These are phyloP conservation scores for Blastomussa wellsi DNA, from an alignment of 92 coral and sea anemone species.

Conservation along the genomic window DNA sequence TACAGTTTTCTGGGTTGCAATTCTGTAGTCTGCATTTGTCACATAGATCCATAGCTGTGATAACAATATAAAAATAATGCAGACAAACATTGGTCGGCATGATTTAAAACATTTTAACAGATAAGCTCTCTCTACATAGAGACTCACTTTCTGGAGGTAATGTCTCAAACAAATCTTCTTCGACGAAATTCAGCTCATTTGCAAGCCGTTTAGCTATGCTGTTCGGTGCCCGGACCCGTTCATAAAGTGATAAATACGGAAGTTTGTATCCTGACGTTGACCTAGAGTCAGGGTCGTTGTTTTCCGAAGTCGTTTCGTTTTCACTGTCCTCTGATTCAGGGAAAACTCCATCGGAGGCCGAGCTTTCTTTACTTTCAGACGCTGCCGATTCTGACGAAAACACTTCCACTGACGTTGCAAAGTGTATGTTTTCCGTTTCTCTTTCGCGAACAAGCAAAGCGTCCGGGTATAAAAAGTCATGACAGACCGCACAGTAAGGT, in stretches of 20 bases:
- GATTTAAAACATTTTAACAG: neutral
- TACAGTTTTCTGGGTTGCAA: too few species aligned
- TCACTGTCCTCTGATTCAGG: conserved; percentile 41
- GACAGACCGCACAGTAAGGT: conserved; percentile 65
- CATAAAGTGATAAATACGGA: conserved; percentile 55
- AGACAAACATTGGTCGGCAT: too few species aligned
- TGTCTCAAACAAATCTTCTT: conserved; percentile 57
- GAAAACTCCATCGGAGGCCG: neutral
- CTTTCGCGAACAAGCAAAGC: conserved; percentile 16
- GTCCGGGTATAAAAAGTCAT: conserved; percentile 66
- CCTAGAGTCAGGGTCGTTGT: neutral
- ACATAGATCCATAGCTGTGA: too few species aligned
- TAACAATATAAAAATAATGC: too few species aligned
- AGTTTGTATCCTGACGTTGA: conserved; percentile 12
- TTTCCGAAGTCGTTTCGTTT: neutral
- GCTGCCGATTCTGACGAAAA: neutral
- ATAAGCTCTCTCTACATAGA: neutral
- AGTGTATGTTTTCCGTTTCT: neutral
- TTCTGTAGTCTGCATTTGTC: too few species aligned
- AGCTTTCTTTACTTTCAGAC: neutral
- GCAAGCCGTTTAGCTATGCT: conserved; percentile 50
- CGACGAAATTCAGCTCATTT: conserved; percentile 42
- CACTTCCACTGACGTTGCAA: neutral
- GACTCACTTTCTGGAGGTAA: conserved; percentile 76
- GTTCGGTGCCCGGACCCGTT: conserved; percentile 47